Conservation (phyloP, 2,888 invertebrate species). For the Zhengitettix transpicula region DNA sequence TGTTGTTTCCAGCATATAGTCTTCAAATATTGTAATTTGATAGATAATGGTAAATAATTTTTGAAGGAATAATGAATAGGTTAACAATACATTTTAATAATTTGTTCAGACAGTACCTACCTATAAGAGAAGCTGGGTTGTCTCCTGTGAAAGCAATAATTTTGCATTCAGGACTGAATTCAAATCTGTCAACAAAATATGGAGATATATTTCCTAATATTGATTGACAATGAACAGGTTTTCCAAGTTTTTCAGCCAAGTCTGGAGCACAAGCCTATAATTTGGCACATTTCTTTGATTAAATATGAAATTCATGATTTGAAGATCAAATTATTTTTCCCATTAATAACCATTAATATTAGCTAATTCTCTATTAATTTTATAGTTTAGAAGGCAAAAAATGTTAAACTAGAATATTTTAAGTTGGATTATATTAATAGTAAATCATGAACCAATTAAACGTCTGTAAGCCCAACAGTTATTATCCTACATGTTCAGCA, state of each 20-base stretch:
- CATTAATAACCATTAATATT: too few species aligned
- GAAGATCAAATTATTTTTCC: too few species aligned
- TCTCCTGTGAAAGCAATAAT: conserved; percentile 89
- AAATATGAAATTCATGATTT: too few species aligned
- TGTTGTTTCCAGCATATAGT: background rate
- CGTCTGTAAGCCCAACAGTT: too few species aligned
- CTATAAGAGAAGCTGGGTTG: conserved; percentile 75
- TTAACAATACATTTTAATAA: background rate
- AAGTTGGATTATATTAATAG: too few species aligned
- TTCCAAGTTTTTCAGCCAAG: conserved; percentile 54
- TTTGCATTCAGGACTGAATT: conserved; percentile 61
- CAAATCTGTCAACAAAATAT: conserved; percentile 76
- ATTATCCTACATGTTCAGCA: too few species aligned
- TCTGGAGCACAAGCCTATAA: conserved; percentile 56
- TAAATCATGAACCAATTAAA: too few species aligned
- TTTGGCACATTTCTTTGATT: too few species aligned
- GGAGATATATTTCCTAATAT: conserved; percentile 53
- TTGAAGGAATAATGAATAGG: background rate
- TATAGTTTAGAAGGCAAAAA: too few species aligned
- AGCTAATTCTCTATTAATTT: too few species aligned
- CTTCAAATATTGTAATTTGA: background rate
- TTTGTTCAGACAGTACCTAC: conserved; percentile 24
- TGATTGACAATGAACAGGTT: conserved; percentile 51
- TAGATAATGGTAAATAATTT: background rate
- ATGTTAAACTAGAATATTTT: too few species aligned